phyloP scores from a whole-genome alignment of 2,797 vertebrate species.

The Myiotriccus ornatus region DNA sequence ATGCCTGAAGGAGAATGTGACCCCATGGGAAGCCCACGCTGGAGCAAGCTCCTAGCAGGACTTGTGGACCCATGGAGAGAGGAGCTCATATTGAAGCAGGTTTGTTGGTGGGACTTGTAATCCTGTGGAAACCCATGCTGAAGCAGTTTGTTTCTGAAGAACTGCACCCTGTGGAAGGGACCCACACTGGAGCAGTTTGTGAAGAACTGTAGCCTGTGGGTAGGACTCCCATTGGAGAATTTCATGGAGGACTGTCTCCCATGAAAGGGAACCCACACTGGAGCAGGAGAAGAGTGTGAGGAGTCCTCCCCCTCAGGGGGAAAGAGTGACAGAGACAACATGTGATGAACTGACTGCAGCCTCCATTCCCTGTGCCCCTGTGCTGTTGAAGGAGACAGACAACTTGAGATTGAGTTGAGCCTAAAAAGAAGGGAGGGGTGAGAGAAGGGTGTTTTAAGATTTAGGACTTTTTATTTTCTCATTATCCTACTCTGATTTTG shows the following conservation, averaged over 20 bases:
- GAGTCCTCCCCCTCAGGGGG: neutral
- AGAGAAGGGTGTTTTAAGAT: neutral
- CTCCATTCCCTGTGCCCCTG: rapidly evolving
- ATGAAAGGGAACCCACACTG: neutral
- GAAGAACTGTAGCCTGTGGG: neutral
- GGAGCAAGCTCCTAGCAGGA: neutral
- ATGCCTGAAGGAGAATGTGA: neutral
- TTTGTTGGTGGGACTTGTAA: neutral
- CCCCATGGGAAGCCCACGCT: too few relatives aligned
- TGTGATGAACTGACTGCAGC: too few relatives aligned
- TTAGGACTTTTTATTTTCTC: neutral
- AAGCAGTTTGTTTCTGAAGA: neutral
- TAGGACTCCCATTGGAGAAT: neutral
- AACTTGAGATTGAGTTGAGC: neutral
- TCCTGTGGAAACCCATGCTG: too few relatives aligned
- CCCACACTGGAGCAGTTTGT: neutral
- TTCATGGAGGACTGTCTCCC: neutral
- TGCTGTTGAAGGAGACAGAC: neutral
- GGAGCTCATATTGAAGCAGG: neutral
- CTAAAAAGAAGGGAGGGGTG: neutral
- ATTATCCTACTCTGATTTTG: neutral
- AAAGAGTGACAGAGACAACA: neutral
- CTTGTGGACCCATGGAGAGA: neutral
- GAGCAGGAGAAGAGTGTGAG: neutral
- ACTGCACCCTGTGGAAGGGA: neutral